phyloP scores from a whole-genome alignment of 1,140 invertebrate species.

The Meloidogyne hapla region DNA sequence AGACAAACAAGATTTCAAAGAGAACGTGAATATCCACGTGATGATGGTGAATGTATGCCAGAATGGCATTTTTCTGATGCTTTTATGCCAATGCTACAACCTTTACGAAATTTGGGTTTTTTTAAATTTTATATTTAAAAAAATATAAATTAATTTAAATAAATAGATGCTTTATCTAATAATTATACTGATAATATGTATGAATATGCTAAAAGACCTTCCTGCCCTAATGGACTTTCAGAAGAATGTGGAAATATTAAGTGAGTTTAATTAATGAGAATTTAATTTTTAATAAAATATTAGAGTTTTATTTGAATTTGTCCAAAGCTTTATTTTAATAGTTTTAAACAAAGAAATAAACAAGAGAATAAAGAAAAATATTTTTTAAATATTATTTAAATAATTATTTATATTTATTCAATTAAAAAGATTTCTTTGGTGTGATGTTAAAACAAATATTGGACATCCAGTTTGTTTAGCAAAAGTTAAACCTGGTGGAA shows the following conservation, averaged over 20 bases:
- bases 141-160: neutral
- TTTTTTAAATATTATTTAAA: too few relatives aligned
- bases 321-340: too few relatives aligned
- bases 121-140: neutral
- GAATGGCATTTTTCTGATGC: conserved; percentile 43
- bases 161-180: conserved; percentile 59
- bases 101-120: conserved; percentile 34
- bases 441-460: conserved; percentile 46
- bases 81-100: conserved; percentile 47
- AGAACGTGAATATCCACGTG: conserved; percentile 51
- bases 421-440: conserved; percentile 60
- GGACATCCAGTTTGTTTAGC: conserved; percentile 53
- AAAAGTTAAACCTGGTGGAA: conserved; percentile 54
- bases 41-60: conserved; percentile 50
- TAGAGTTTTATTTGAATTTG: too few relatives aligned
- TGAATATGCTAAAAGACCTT: conserved; percentile 57
- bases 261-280: conserved; percentile 18
- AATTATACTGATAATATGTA: conserved; percentile 62
- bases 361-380: too few relatives aligned
- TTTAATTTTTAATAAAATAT: too few relatives aligned
- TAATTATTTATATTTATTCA: too few relatives aligned
- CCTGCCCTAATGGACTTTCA: conserved; percentile 34
- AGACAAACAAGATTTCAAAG: conserved; percentile 48
- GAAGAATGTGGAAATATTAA: conserved; percentile 46
- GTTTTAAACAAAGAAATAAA: too few relatives aligned